Evolutionary conservation across 2,113 vertebrate species (phyloP), one percentile per base, ranked within the genome.

Genomic region (Austrofundulus limnaeus): DNA sequence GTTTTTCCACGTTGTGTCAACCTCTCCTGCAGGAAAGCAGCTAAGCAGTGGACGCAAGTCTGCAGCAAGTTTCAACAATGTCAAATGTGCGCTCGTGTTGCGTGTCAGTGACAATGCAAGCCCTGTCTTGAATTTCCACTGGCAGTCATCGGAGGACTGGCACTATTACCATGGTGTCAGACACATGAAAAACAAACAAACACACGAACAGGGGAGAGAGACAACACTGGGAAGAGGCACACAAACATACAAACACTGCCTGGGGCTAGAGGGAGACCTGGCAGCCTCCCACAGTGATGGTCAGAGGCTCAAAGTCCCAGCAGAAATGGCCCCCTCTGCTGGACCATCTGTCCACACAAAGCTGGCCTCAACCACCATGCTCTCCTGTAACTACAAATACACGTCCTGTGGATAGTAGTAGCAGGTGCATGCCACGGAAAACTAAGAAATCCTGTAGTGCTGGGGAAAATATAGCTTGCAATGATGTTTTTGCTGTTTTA

Each of bases 281-380:
- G 75, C 85, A 86, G 79, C 58, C 58, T 57, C n/a, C 39, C 58
- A 62, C 61, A 47, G 58, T 53, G 74, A 52, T 61, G 77, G 81
- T 83, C 83, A 78, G 47, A 78, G 72, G 65, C 78, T 82, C 72
- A 66, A 52, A 74, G 84, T 64, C 55, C 76, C 56, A 75, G 75
- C 61, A 83, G 43, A 65, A 55, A 86, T 75, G 80, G 85, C 85
- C 86, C 89, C 89, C 89, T 88, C 89, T 90, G 85, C 85, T 84
- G 86, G 78, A 77, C 85, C 85, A 82, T 83, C 85, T 85, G 89
- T 66, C 84, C 83, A 85, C 63, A 63, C 57, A 56, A 25, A 19
- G 51, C 77, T 48, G 62, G 63, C 63, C 79, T 67, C 59, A 50
- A 61, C 61, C 48, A 21, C 11, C 24, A 50, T 63, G 72, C 46